phyloP scores from a whole-genome alignment of 2,888 invertebrate species.

The Saturnia pavonia region DNA sequence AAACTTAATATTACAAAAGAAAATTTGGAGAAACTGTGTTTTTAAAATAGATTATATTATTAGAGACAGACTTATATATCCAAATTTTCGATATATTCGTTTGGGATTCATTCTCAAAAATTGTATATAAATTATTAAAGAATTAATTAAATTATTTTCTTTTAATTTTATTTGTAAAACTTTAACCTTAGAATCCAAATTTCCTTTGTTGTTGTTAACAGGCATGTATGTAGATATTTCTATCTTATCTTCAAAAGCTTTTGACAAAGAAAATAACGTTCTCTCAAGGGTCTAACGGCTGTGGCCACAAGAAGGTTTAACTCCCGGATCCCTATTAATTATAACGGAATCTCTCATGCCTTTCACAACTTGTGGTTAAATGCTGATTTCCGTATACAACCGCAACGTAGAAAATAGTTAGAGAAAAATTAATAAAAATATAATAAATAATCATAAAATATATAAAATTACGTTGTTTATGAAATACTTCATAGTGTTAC shows the following conservation, averaged over 20 bases:
- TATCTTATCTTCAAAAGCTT: conserved; percentile 16
- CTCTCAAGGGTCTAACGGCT: conserved; percentile 8
- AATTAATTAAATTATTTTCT: neutral
- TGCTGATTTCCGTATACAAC: conserved; percentile 30
- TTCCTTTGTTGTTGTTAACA: conserved; percentile 1
- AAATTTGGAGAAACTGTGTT: too few species aligned
- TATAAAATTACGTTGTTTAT: neutral
- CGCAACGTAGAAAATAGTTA: conserved; percentile 22
- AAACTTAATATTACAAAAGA: neutral
- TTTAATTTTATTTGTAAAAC: neutral
- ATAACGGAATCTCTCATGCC: conserved; percentile 39
- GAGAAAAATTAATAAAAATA: neutral
- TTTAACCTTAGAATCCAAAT: neutral
- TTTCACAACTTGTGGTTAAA: conserved; percentile 37
- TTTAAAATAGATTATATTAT: too few species aligned
- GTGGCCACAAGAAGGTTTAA: conserved; percentile 19
- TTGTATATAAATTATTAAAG: neutral
- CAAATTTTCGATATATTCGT: neutral
- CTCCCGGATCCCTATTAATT: conserved; percentile 17
- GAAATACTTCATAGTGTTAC: neutral
- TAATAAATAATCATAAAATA: neutral
- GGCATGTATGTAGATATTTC: neutral
- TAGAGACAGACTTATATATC: neutral
- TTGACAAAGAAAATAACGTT: conserved; percentile 20
- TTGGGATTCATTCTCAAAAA: neutral